A percentile compares a stretch with the other conserved stretches of the same genome.
Evolutionary conservation across 2,888 invertebrate species (phyloP).

Genomic region (Ametastegia equiseti): DNA sequence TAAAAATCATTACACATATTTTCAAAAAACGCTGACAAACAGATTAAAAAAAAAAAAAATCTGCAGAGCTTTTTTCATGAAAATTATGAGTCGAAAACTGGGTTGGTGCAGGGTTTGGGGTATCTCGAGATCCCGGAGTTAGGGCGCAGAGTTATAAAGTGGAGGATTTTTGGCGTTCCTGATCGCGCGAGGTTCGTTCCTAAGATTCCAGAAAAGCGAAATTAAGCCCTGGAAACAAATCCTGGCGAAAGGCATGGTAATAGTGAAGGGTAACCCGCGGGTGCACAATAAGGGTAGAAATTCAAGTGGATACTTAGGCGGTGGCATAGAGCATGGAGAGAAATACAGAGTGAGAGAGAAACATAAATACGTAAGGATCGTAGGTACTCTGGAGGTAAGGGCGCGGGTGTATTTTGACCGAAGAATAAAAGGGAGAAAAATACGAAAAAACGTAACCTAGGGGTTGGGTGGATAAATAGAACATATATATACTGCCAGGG

Average conservation of each 20-base stretch:
- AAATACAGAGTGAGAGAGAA: conserved; percentile 9
- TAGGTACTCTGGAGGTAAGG: not conserved
- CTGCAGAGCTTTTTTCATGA: not conserved
- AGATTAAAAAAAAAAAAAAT: not conserved
- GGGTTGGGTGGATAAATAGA: not conserved
- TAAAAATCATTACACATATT: too few species aligned
- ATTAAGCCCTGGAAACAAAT: conserved; percentile 26
- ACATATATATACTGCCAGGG: too few species aligned
- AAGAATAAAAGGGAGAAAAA: not conserved
- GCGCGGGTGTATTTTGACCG: not conserved
- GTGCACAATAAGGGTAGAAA: conserved; percentile 4
- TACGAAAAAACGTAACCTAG: not conserved
- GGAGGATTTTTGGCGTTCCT: conserved; percentile 10
- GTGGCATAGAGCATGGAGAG: not conserved
- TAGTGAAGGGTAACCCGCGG: conserved; percentile 15
- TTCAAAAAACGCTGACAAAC: too few species aligned
- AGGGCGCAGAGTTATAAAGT: conserved; percentile 8
- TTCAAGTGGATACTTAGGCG: conserved; percentile 28
- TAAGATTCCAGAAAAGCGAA: not conserved
- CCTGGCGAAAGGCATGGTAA: not conserved
- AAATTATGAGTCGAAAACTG: not conserved
- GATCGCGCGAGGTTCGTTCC: conserved; percentile 2
- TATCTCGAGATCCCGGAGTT: too few species aligned
- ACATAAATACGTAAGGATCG: conserved; percentile 6
- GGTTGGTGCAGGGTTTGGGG: too few species aligned